Percentiles rank a stretch among this genome's conserved stretches.
Conservation (phyloP, 1,140 invertebrate genomes). For the Ceratosolen solmsi region DNA sequence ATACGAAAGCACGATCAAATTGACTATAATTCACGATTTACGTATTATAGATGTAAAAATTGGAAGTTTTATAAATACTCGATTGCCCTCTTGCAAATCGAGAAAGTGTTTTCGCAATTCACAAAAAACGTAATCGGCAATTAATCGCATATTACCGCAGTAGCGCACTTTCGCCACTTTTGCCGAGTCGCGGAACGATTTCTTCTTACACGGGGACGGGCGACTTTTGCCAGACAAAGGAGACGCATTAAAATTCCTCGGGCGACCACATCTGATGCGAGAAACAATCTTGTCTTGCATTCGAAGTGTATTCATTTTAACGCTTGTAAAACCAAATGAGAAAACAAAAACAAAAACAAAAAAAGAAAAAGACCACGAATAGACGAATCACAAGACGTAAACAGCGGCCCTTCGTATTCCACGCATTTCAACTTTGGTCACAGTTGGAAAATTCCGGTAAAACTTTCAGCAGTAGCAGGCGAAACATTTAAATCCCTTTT, state of each 20-base stretch:
- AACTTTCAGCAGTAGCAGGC: background rate
- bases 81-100: background rate
- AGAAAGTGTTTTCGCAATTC: background rate
- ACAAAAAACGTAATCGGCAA: background rate
- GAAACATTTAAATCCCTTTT: background rate
- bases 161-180: background rate
- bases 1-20: no score
- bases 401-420: background rate
- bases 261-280: slow-evolving; percentile 1
- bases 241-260: slow-evolving; percentile 32
- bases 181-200: background rate
- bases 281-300: slow-evolving; percentile 35
- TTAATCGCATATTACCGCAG: background rate
- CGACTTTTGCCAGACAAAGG: background rate
- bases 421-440: background rate
- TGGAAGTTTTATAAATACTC: no score
- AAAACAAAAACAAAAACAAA: no score
- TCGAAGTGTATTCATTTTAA: background rate
- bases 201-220: background rate
- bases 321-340: no score
- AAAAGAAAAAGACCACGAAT: slow-evolving; percentile 13
- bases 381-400: background rate
- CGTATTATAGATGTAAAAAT: no score
- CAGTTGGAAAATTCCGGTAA: background rate
- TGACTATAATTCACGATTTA: no score